Percentiles rank a stretch among this genome's conserved stretches.
Conservation (phyloP, 2,113 vertebrate genomes). For the Mus pahari region DNA sequence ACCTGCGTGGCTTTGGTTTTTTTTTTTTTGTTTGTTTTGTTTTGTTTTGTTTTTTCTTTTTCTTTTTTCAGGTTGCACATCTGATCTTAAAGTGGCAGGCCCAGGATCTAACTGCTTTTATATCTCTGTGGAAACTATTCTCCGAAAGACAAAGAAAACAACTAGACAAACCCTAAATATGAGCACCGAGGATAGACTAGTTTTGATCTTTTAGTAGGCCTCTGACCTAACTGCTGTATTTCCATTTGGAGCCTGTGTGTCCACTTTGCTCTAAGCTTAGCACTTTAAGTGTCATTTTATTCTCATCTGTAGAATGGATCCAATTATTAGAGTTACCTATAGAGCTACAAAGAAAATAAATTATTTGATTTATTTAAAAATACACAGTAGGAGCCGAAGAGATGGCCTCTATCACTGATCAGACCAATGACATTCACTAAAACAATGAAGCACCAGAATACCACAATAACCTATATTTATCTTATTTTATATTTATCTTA, state of each 20-base stretch:
- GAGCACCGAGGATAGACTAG: neutral
- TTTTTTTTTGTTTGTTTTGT: no score
- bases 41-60: no score
- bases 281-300: neutral
- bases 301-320: neutral
- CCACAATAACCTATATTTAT: neutral
- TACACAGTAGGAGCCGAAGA: neutral
- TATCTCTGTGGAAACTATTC: neutral
- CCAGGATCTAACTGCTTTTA: neutral
- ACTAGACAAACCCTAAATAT: neutral
- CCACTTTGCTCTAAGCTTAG: neutral
- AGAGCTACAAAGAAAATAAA: neutral
- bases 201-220: neutral
- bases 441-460: neutral
- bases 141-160: neutral
- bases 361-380: neutral
- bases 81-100: neutral
- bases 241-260: neutral
- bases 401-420: neutral
- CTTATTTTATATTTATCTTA: neutral
- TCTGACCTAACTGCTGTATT: neutral
- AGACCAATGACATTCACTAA: neutral
- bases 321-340: neutral
- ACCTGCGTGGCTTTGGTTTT: no score
- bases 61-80: neutral